Evolutionary conservation across 2,113 vertebrate species (phyloP).

Genomic region (Callaeas wilsoni): DNA sequence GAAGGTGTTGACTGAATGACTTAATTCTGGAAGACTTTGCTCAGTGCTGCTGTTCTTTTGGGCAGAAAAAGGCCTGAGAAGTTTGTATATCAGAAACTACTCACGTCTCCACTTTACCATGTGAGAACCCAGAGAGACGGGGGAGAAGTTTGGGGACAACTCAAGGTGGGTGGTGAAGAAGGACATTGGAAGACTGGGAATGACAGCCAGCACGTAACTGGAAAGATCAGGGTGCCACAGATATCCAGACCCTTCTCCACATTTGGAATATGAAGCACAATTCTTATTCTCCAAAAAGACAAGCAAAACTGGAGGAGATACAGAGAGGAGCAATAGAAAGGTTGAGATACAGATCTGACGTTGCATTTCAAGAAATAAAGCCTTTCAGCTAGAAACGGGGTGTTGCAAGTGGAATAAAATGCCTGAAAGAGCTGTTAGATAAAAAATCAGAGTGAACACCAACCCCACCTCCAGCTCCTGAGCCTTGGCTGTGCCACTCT

Average conservation of each 20-base stretch:
- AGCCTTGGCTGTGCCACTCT: background rate
- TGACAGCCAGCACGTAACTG: background rate
- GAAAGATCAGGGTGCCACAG: background rate
- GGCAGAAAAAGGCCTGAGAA: background rate
- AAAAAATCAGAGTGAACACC: background rate
- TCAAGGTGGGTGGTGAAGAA: background rate
- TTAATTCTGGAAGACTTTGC: background rate
- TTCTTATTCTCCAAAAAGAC: background rate
- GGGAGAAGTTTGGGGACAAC: accelerated
- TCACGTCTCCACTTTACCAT: background rate
- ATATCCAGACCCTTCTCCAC: background rate
- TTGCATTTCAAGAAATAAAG: background rate
- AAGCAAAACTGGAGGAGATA: background rate
- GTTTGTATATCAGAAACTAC: background rate
- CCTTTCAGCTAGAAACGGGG: background rate
- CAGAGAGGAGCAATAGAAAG: background rate
- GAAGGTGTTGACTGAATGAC: background rate
- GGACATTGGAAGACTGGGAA: background rate
- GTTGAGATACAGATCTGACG: background rate
- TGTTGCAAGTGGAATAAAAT: background rate
- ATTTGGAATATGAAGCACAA: background rate
- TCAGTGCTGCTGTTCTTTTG: background rate
- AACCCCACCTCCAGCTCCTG: background rate
- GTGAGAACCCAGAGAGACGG: background rate
- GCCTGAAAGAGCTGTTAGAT: background rate